phyloP scores from a whole-genome alignment of 2,113 vertebrate species.

The Osmerus mordax region DNA sequence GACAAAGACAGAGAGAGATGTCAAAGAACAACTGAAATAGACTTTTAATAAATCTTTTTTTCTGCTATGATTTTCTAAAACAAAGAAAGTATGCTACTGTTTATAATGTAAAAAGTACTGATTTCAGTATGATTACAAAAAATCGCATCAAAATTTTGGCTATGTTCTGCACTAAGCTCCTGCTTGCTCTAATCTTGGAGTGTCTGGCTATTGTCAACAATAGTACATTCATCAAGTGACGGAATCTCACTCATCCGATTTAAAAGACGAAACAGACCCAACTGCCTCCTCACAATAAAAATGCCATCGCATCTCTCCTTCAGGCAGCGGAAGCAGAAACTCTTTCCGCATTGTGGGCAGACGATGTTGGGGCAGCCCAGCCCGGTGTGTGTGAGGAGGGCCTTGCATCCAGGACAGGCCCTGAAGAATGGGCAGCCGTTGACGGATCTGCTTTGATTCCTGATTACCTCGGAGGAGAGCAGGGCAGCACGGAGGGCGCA shows the following conservation, averaged over 20 bases:
- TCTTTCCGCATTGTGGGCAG: conserved; percentile 22
- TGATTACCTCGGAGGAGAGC: conserved; percentile 25
- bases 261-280: too few relatives aligned
- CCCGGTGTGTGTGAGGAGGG: conserved; percentile 41
- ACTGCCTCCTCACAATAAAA: too few relatives aligned
- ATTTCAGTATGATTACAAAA: too few relatives aligned
- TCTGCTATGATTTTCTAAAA: too few relatives aligned
- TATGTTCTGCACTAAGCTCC: not conserved
- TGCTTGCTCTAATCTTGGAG: conserved; percentile 1
- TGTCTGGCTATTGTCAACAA: conserved; percentile 30
- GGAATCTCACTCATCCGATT: not conserved
- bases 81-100: too few relatives aligned
- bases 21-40: not conserved
- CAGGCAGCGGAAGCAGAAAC: conserved; percentile 50
- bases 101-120: too few relatives aligned
- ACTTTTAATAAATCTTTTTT: not conserved
- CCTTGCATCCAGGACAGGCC: conserved; percentile 36
- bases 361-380: conserved; percentile 37
- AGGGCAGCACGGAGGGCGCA: conserved; percentile 43
- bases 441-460: not conserved
- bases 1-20: not conserved
- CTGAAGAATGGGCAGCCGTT: conserved; percentile 44
- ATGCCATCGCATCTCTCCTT: not conserved
- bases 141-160: too few relatives aligned
- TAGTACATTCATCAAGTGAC: conserved; percentile 2